Evolutionary conservation across 2,113 vertebrate species (phyloP), one percentile per base, ranked within the genome.

Genomic region (Pleuronectes platessa): DNA sequence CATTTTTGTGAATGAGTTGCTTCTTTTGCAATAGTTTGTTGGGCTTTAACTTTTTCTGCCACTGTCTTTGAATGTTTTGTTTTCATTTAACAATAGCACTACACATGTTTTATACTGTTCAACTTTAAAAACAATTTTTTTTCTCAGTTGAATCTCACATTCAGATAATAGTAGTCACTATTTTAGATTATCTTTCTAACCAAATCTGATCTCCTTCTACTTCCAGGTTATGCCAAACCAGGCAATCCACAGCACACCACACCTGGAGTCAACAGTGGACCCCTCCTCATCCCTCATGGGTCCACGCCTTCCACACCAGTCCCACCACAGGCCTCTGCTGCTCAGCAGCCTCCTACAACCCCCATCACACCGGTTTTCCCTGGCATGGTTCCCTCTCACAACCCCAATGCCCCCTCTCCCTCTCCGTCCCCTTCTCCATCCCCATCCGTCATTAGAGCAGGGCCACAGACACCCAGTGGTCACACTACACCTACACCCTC

Each of bases 171-270:
- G 15, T 18, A 45, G 4, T 51, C 2, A 1, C 64, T 14, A 21
- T 53, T 69, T 79, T 0, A 9, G 14, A 45, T 23, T 0, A 45
- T 9, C 0, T 5, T 76, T 72, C 61, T 53, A 37, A 60, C 18
- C 31, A 61, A 53, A 3, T 51, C 5, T 71, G 18, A 63, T 77
- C 24, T 76, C 81, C 91, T 61, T 88, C 86, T 90, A 67, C 84
- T 91, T 89, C 49, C 92, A 98, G 97, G 95, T 87, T 98, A 97
- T 88, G 86, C 95, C 76, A 94, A 96, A 89, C 95, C 96, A 83
- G 87, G 93, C 76, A 96, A 92, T 93, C 97, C 95, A 1, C 97
- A 97, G 87, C 91, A 88, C 84, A 81, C 89, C 69, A 88, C 89
- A 66, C 85, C 94, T 10, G 88, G 88, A 68, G 86, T 92, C 66